These are phyloP conservation scores for Drosophila tanythrix DNA, from an alignment of 2,888 invertebrate genomes.

Conservation along the genomic window DNA sequence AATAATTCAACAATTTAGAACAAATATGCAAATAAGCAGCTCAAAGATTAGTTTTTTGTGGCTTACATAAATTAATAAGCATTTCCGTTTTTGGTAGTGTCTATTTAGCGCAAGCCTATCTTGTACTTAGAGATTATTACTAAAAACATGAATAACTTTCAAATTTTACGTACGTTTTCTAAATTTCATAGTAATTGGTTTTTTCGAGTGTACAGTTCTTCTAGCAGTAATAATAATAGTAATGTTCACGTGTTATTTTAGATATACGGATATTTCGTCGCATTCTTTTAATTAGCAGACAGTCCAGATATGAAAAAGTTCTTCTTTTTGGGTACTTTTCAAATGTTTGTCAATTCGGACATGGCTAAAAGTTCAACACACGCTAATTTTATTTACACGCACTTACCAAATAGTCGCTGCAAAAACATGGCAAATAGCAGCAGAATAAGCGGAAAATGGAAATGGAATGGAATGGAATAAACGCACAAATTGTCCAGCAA, in stretches of 20 bases:
- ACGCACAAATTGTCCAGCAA: slow-evolving; percentile 23
- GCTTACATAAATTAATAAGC: background rate
- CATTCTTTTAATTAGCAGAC: background rate
- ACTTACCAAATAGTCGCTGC: slow-evolving; percentile 61
- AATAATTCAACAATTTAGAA: too few species aligned
- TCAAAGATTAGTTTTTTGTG: background rate
- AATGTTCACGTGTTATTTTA: fast-evolving
- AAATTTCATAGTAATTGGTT: too few species aligned
- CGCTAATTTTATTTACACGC: slow-evolving; percentile 77
- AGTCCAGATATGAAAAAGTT: background rate
- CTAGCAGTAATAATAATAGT: background rate
- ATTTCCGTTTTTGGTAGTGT: too few species aligned
- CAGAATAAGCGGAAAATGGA: slow-evolving; percentile 22
- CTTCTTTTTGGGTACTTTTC: background rate
- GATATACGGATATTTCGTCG: background rate
- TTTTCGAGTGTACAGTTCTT: background rate
- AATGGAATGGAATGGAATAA: slow-evolving; percentile 29
- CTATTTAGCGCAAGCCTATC: too few species aligned
- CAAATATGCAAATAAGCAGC: background rate
- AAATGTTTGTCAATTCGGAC: slow-evolving; percentile 34
- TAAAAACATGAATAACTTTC: too few species aligned
- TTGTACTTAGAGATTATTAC: too few species aligned
- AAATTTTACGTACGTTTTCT: too few species aligned
- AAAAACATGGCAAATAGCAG: slow-evolving; percentile 20
- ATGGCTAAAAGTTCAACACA: slow-evolving; percentile 55